Conservation (phyloP, 2,888 invertebrate genomes). For the Tortricodes alternella region DNA sequence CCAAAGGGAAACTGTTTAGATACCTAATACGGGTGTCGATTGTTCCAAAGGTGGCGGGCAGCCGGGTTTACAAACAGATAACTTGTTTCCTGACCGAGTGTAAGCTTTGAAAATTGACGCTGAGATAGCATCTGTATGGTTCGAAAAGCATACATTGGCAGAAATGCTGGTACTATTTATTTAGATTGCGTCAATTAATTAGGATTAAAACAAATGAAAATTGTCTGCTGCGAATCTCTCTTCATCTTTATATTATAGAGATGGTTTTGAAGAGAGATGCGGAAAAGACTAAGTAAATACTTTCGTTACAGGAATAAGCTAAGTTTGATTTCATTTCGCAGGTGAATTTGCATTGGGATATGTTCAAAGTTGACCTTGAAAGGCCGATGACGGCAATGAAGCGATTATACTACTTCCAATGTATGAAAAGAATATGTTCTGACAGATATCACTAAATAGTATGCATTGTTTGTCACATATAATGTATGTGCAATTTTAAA, state of each 20-base stretch:
- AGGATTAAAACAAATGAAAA: too few species aligned
- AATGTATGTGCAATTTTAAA: slow-evolving; percentile 6
- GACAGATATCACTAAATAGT: slow-evolving; percentile 20
- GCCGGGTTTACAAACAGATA: slow-evolving; percentile 22
- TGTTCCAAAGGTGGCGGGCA: not conserved
- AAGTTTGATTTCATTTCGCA: not conserved
- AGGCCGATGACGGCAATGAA: slow-evolving; percentile 13
- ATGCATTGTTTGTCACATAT: slow-evolving; percentile 19
- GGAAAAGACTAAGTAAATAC: too few species aligned
- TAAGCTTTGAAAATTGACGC: slow-evolving; percentile 8
- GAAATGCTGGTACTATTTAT: too few species aligned
- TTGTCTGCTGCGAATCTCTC: too few species aligned
- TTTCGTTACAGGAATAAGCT: too few species aligned
- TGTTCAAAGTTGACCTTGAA: slow-evolving; percentile 8
- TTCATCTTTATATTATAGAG: too few species aligned
- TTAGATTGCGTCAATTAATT: too few species aligned
- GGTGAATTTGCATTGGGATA: not conserved
- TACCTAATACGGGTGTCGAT: not conserved
- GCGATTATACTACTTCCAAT: slow-evolving; percentile 1
- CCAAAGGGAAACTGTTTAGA: not conserved
- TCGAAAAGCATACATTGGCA: too few species aligned
- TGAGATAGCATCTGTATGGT: too few species aligned
- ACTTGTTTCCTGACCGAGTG: slow-evolving; percentile 4
- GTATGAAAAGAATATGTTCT: slow-evolving; percentile 22
- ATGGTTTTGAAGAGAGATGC: too few species aligned